phyloP scores from a whole-genome alignment of 2,113 vertebrate species.

The Ursus arctos region DNA sequence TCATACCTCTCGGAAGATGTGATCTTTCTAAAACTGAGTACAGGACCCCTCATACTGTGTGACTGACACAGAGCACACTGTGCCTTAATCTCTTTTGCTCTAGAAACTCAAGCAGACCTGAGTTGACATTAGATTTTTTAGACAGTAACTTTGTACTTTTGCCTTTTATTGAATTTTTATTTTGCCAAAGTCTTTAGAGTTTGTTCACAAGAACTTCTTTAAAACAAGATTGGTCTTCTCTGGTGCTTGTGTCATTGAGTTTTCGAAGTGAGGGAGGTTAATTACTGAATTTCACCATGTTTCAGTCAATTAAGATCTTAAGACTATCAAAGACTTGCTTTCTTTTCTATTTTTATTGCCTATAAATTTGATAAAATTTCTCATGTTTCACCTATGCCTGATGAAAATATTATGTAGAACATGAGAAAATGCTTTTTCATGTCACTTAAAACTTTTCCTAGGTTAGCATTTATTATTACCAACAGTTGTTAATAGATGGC shows the following conservation, averaged over 20 bases:
- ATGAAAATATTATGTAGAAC: conserved; percentile 23
- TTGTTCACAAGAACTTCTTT: background rate
- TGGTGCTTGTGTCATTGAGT: background rate
- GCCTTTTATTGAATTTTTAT: background rate
- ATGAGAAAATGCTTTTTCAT: background rate
- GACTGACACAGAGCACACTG: background rate
- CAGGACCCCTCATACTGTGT: background rate
- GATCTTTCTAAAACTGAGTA: background rate
- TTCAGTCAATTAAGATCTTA: background rate
- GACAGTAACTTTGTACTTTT: background rate
- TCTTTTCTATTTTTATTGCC: background rate
- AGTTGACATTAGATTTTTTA: too few species aligned
- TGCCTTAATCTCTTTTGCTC: background rate
- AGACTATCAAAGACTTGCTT: conserved; percentile 20
- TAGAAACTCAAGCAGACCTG: background rate
- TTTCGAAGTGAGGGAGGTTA: background rate
- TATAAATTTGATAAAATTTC: background rate
- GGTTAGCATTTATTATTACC: background rate
- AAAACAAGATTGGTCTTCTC: background rate
- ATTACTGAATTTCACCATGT: background rate
- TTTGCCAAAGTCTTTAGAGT: background rate
- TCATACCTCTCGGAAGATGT: background rate
- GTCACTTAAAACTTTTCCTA: background rate
- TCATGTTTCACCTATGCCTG: background rate
- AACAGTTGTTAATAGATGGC: background rate